phyloP scores from a whole-genome alignment of 92 coral and sea anemone genomes.

The Scolanthus callimorphus region DNA sequence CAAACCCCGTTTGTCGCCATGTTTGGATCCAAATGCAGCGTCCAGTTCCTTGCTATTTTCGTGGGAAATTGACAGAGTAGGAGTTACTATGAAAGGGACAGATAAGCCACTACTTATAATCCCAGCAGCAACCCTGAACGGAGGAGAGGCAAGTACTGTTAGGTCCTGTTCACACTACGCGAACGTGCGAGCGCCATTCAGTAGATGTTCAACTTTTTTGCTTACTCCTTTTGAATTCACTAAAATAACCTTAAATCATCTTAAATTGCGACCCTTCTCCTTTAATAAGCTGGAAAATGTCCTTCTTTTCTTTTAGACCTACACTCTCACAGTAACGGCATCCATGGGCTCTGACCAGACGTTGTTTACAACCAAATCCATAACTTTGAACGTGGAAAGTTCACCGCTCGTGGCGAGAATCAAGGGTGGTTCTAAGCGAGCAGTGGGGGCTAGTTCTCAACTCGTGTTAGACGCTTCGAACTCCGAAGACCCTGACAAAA shows the following conservation, averaged over 20 bases:
- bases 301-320: conserved; percentile 26
- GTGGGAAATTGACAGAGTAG: conserved; percentile 68
- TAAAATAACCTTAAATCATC: no score
- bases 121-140: conserved; percentile 26
- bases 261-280: no score
- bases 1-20: conserved; percentile 15
- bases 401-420: conserved; percentile 41
- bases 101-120: conserved; percentile 49
- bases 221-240: no score
- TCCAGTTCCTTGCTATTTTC: conserved; percentile 32
- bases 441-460: conserved; percentile 26
- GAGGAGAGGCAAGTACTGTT: conserved; percentile 67
- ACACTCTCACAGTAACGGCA: conserved; percentile 57
- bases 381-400: conserved; percentile 35
- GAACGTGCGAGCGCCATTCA: no score
- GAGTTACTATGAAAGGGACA: conserved; percentile 40
- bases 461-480: conserved; percentile 32
- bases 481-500: conserved; percentile 56
- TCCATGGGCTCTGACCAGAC: conserved; percentile 48
- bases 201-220: no score
- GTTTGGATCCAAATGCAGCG: conserved; percentile 44
- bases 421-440: conserved; percentile 27
- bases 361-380: conserved; percentile 26
- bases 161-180: no score
- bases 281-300: no score